These are phyloP conservation scores for Caenorhabditis uteleia DNA, from an alignment of 2,888 invertebrate species.

Conservation along the genomic window DNA sequence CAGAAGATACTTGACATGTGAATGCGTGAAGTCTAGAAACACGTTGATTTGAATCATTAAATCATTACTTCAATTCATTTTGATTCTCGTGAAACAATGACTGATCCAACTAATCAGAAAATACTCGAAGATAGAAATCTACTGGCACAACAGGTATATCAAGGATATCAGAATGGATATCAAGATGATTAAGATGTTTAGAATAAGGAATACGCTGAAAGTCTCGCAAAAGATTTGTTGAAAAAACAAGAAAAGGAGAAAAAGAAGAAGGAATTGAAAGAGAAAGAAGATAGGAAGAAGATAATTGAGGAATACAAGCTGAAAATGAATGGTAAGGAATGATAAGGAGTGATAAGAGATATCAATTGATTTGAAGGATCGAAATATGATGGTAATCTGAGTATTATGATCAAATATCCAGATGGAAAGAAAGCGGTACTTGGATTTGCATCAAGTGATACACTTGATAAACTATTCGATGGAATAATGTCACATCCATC, in stretches of 20 bases:
- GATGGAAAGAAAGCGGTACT: slow-evolving; percentile 86
- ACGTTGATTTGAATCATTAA: neutral
- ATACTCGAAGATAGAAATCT: slow-evolving; percentile 12
- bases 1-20: slow-evolving; percentile 45
- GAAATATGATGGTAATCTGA: slow-evolving; percentile 74
- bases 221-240: slow-evolving; percentile 45
- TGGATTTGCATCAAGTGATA: slow-evolving; percentile 82
- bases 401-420: slow-evolving; percentile 88
- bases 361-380: neutral
- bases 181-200: slow-evolving; percentile 5
- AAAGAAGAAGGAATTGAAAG: slow-evolving; percentile 4
- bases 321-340: slow-evolving; percentile 14
- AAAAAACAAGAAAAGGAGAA: slow-evolving; percentile 32
- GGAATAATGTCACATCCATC: slow-evolving; percentile 93
- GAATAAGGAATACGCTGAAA: slow-evolving; percentile 48
- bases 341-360: neutral
- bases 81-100: slow-evolving; percentile 1
- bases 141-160: neutral
- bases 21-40: slow-evolving; percentile 53
- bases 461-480: slow-evolving; percentile 88
- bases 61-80: slow-evolving; percentile 3
- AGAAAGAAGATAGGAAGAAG: slow-evolving; percentile 13
- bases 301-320: slow-evolving; percentile 22
- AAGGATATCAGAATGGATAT: neutral
- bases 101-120: slow-evolving; percentile 5